A percentile compares a stretch with the other conserved stretches of the same genome.
These are phyloP conservation scores for Porphyrio hochstetteri DNA, from an alignment of 2,113 vertebrate genomes.

Conservation along the genomic window DNA sequence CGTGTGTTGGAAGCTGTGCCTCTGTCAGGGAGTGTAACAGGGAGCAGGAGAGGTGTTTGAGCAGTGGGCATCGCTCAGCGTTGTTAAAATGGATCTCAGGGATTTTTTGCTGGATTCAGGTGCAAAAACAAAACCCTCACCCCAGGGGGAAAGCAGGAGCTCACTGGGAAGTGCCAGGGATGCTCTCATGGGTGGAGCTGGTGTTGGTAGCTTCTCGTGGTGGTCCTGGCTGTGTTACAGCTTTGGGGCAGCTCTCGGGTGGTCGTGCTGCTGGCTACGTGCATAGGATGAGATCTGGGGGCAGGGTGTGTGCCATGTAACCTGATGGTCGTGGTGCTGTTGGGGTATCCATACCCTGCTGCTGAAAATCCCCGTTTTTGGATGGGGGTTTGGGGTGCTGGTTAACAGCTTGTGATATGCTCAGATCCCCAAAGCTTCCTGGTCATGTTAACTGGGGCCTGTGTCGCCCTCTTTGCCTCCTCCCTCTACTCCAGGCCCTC, in stretches of 20 bases:
- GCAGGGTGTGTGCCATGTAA: too few relatives aligned
- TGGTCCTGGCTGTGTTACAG: neutral
- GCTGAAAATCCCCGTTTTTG: neutral
- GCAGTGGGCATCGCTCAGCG: neutral
- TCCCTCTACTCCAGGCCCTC: neutral
- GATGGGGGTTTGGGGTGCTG: neutral
- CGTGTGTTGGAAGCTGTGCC: neutral
- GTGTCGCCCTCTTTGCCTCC: neutral
- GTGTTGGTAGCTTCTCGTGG: neutral
- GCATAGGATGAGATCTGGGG: neutral
- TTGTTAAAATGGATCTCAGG: neutral
- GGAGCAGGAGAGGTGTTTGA: neutral
- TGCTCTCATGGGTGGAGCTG: neutral
- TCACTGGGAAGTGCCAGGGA: neutral
- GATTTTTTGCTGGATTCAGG: neutral
- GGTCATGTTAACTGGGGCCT: neutral
- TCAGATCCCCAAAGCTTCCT: neutral
- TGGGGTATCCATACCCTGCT: neutral
- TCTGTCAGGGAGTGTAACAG: neutral
- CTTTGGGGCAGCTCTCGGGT: neutral
- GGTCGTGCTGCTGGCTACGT: neutral
- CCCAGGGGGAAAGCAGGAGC: neutral
- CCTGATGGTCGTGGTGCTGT: too few relatives aligned
- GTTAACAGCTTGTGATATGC: too few relatives aligned
- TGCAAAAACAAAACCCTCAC: neutral